These are phyloP conservation scores for Amia ocellicauda DNA, from an alignment of 2,113 vertebrate species.

Conservation along the genomic window DNA sequence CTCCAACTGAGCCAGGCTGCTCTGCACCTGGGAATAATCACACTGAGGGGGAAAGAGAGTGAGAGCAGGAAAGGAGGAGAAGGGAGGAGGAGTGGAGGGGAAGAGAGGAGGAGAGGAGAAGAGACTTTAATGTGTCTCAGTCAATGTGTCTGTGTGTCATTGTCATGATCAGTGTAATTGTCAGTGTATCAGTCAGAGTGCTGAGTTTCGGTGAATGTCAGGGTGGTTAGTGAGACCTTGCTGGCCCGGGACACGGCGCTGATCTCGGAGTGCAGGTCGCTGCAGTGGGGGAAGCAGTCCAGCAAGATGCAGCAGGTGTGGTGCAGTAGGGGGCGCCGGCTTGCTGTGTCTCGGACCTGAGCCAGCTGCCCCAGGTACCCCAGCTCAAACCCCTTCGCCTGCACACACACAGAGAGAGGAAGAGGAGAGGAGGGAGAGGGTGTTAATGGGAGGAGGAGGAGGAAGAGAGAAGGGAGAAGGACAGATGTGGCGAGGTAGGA, in stretches of 20 bases:
- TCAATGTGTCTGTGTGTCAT: too few species aligned
- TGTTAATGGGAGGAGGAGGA: too few species aligned
- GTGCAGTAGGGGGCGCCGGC: slow-evolving; percentile 61
- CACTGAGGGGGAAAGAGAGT: slow-evolving; percentile 43
- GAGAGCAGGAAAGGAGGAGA: neutral
- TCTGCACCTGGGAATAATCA: slow-evolving; percentile 58
- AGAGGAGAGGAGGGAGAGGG: neutral
- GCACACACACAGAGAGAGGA: neutral
- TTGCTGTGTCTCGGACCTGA: slow-evolving; percentile 65
- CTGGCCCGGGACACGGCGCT: slow-evolving; percentile 55
- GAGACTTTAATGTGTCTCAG: too few species aligned
- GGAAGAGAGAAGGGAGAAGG: neutral
- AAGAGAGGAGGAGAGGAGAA: neutral
- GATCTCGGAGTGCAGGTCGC: slow-evolving; percentile 69
- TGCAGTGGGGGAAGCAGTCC: slow-evolving; percentile 64
- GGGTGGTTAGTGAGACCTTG: too few species aligned
- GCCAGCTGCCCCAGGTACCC: slow-evolving; percentile 71
- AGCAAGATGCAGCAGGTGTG: slow-evolving; percentile 64
- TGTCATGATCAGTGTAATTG: too few species aligned
- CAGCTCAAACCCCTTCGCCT: slow-evolving; percentile 72
- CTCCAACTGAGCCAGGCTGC: slow-evolving; percentile 54
- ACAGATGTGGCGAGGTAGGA: neutral
- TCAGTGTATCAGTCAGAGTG: neutral
- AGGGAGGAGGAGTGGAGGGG: too few species aligned
- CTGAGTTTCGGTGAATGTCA: neutral